Base-by-base conservation (phyloP, 2,113 vertebrate genomes). In the Amia ocellicauda region DNA sequence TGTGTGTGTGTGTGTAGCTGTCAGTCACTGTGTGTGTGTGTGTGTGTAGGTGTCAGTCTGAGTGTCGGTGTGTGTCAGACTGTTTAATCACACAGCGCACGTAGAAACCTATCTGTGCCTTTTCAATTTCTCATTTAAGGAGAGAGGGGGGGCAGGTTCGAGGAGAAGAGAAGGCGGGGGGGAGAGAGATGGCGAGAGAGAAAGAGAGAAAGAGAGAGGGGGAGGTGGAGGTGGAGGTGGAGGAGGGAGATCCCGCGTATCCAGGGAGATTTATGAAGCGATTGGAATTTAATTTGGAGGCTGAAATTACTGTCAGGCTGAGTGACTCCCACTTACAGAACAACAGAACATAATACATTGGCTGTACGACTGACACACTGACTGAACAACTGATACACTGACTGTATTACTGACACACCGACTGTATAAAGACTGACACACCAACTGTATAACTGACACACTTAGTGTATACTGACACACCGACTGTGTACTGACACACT, bases 271-370 rank as follows among this genome's bases (percentile, higher is more conserved):
- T 88, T 85, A 89, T 88, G 86, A 86, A 84, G 81, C 84, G 74
- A 86, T 86, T 87, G 84, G 82, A 88, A 88, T 86, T 81, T 87
- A 83, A 89, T 89, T 86, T 89, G 83, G 79, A 84, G 80, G 79
- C 80, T 85, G 83, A 85, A 89, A 86, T 86, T 84, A 86, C 83
- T 86, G 83, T 88, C 85, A 85, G 80, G 69, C 83, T 75, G 78
- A 79, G 81, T 62, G 31, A 5, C 31, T 36, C 4, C 3, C 3
- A 36, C 3, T 36, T 10, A 36, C 31, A 5, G 31, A 36, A 10
- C 31, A 3, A 5, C 4, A 36, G 17, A 58, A 64, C 67, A 73
- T 57, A 60, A 72, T 69, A 74, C 74, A 75, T 64, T 69, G 67
- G 62, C 31, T 67, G 24, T 36, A 52, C 65, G 65, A 71, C 64